Conservation (phyloP, 30 jellyfish, hydroid and myxozoan genomes). For the Nemopilema nomurai region DNA sequence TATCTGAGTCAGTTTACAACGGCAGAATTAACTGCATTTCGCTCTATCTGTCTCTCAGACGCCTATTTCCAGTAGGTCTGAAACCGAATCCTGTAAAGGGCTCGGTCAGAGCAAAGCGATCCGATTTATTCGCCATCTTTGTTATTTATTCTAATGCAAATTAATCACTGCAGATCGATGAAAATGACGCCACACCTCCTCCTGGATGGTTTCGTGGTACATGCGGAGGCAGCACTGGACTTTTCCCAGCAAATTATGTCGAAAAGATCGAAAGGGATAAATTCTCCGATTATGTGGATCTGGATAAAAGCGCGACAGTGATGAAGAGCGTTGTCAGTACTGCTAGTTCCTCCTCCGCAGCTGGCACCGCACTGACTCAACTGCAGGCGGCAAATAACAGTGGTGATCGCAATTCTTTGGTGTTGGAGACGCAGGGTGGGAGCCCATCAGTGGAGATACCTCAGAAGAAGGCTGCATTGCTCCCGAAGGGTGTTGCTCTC, state of each 20-base stretch:
- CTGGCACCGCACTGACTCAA: not conserved
- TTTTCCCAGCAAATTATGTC: conserved; percentile 89
- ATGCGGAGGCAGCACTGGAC: conserved; percentile 75
- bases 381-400: not conserved
- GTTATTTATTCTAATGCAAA: too few species aligned
- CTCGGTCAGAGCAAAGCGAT: not conserved
- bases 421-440: conserved; percentile 1
- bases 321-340: not conserved
- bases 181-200: conserved; percentile 72
- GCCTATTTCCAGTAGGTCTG: too few species aligned
- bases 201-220: conserved; percentile 97
- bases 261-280: conserved; percentile 74
- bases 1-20: too few species aligned
- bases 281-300: conserved; percentile 89
- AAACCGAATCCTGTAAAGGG: too few species aligned
- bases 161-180: conserved; percentile 74
- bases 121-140: not conserved
- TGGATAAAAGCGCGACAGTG: conserved; percentile 81
- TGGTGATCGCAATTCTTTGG: not conserved
- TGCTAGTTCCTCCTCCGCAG: not conserved
- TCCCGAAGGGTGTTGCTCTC: conserved; percentile 57
- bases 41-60: too few species aligned
- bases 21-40: too few species aligned
- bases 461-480: conserved; percentile 46
- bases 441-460: not conserved